Evolutionary conservation across 1,140 invertebrate species (phyloP).

Genomic region (Pachyrhynchus sulphureomaculatus): DNA sequence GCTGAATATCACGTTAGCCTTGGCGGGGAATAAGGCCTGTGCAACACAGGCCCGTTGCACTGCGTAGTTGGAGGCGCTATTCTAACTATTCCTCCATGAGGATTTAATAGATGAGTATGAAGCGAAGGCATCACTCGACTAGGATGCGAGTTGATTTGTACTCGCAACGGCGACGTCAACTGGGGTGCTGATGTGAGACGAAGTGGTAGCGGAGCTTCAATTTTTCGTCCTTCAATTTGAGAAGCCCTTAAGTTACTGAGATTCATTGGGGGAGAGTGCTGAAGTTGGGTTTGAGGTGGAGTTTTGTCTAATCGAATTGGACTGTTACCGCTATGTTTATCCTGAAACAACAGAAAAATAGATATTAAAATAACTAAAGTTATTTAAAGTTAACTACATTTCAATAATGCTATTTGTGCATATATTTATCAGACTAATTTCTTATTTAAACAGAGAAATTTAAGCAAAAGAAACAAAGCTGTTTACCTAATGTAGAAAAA

Average conservation of each 20-base stretch:
- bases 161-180: conserved; percentile 51
- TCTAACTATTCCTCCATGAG: conserved; percentile 46
- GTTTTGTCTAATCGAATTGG: conserved; percentile 47
- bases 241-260: conserved; percentile 38
- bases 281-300: conserved; percentile 50
- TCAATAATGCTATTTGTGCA: too few species aligned
- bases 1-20: conserved; percentile 56
- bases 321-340: conserved; percentile 29
- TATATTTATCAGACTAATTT: too few species aligned
- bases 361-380: background rate
- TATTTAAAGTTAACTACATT: background rate
- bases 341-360: conserved; percentile 1
- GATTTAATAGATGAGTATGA: conserved; percentile 40
- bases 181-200: conserved; percentile 38
- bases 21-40: conserved; percentile 58
- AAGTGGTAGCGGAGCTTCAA: conserved; percentile 47
- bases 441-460: too few species aligned
- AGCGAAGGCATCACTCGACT: conserved; percentile 44
- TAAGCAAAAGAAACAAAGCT: too few species aligned
- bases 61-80: conserved; percentile 46
- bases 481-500: too few species aligned
- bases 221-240: conserved; percentile 23
- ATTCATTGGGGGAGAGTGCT: conserved; percentile 52
- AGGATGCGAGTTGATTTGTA: conserved; percentile 53
- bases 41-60: conserved; percentile 49